Percentiles rank a stretch among this genome's conserved stretches.
These are phyloP conservation scores for Yasuhikotakia modesta DNA, from an alignment of 2,797 vertebrate genomes.

Conservation along the genomic window DNA sequence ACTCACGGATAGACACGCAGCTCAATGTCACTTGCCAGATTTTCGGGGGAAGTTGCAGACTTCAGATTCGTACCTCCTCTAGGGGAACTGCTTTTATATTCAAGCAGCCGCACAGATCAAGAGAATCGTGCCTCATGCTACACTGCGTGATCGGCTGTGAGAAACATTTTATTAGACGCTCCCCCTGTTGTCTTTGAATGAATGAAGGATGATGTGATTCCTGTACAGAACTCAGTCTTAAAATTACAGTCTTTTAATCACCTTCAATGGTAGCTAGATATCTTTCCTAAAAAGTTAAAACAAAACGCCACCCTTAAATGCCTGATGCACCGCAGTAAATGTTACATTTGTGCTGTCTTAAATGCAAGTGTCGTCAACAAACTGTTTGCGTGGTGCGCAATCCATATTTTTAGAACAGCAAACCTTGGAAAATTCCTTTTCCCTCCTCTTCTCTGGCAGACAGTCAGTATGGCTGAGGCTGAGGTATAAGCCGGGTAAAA, in stretches of 20 bases:
- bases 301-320: not conserved
- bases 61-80: slow-evolving; percentile 20
- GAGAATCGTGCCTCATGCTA: slow-evolving; percentile 7
- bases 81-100: slow-evolving; percentile 35
- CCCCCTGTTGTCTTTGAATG: not conserved
- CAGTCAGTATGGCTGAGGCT: not conserved
- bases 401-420: not conserved
- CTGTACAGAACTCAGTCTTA: not conserved
- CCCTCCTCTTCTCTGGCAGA: not conserved
- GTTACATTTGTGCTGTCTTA: not conserved
- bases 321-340: not conserved
- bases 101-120: slow-evolving; percentile 8
- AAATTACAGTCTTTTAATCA: slow-evolving; percentile 21
- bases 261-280: not conserved
- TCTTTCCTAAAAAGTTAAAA: not conserved
- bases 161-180: slow-evolving; percentile 13
- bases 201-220: not conserved
- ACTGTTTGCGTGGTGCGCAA: not conserved
- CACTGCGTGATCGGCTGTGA: not conserved
- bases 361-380: not conserved
- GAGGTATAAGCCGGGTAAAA: not conserved
- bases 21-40: slow-evolving; percentile 33
- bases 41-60: slow-evolving; percentile 20
- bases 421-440: not conserved
- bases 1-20: not conserved